A percentile compares a stretch with the other conserved stretches of the same genome.
Evolutionary conservation across 2,797 vertebrate genomes (phyloP).

Genomic region (Crypturellus tataupa): DNA sequence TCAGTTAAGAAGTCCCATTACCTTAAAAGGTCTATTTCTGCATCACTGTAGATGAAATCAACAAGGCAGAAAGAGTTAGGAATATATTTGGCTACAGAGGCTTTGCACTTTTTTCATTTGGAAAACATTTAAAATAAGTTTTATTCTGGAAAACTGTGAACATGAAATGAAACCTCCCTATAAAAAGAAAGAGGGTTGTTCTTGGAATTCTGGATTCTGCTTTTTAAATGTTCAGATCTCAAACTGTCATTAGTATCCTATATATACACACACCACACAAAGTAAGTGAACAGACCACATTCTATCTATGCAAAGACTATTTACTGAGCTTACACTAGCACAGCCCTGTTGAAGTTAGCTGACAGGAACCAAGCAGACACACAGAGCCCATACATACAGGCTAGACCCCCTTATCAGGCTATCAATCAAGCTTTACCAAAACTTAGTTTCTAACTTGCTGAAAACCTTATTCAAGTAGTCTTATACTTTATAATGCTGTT

Average conservation of each 20-base stretch:
- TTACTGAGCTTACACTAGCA: background rate
- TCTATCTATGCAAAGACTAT: background rate
- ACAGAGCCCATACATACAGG: background rate
- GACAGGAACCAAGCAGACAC: too few species aligned
- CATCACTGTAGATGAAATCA: background rate
- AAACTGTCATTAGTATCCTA: background rate
- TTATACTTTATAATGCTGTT: background rate
- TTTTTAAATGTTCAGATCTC: background rate
- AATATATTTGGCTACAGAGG: background rate
- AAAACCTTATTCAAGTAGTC: background rate
- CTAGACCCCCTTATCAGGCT: background rate
- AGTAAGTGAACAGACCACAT: background rate
- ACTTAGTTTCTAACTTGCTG: background rate
- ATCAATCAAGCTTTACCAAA: accelerated
- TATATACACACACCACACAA: background rate
- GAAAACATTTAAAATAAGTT: background rate
- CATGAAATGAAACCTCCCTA: background rate
- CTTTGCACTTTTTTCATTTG: background rate
- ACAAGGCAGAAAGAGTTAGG: background rate
- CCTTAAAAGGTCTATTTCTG: background rate
- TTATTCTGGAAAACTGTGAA: background rate
- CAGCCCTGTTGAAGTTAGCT: background rate
- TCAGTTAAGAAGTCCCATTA: background rate
- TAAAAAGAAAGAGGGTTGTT: background rate
- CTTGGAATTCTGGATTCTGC: background rate